A percentile compares a stretch with the other conserved stretches of the same genome.
Evolutionary conservation across 1,140 invertebrate species (phyloP).

Genomic region (Drosophila orena): DNA sequence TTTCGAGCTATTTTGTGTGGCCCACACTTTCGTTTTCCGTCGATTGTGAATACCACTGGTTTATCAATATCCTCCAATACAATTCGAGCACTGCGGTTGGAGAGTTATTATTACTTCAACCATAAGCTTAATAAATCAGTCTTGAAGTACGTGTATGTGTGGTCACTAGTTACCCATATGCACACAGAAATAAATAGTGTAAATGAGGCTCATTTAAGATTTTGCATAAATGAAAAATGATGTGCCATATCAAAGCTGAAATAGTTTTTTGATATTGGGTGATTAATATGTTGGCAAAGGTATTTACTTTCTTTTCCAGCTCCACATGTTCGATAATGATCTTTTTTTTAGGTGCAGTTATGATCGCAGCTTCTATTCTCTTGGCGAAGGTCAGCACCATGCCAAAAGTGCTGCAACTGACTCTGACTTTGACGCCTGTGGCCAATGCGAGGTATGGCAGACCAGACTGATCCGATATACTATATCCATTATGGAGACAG

Average conservation of each 20-base stretch:
- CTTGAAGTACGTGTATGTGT: constrained; percentile 13
- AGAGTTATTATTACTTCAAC: constrained; percentile 40
- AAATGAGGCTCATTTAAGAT: not conserved
- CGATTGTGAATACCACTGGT: constrained; percentile 38
- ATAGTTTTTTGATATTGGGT: not conserved
- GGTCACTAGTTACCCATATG: constrained; percentile 25
- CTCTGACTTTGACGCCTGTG: constrained; percentile 47
- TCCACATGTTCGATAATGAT: too few species aligned
- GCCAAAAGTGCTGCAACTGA: constrained; percentile 47
- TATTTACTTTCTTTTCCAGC: not conserved
- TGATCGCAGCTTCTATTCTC: constrained; percentile 57
- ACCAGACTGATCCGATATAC: constrained; percentile 33
- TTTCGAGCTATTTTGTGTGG: constrained; percentile 22
- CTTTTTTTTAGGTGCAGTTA: constrained; percentile 19
- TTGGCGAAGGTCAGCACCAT: constrained; percentile 65
- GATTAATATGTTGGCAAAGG: not conserved
- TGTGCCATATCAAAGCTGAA: not conserved
- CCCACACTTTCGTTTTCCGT: constrained; percentile 69
- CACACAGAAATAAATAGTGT: not conserved
- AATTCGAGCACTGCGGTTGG: constrained; percentile 34
- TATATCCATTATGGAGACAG: constrained; percentile 1
- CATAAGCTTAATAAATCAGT: constrained; percentile 50
- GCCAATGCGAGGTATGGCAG: constrained; percentile 49
- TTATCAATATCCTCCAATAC: constrained; percentile 58
- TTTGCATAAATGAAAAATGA: not conserved